phyloP scores from a whole-genome alignment of 2,113 vertebrate species.

The Circaetus cinerascens region DNA sequence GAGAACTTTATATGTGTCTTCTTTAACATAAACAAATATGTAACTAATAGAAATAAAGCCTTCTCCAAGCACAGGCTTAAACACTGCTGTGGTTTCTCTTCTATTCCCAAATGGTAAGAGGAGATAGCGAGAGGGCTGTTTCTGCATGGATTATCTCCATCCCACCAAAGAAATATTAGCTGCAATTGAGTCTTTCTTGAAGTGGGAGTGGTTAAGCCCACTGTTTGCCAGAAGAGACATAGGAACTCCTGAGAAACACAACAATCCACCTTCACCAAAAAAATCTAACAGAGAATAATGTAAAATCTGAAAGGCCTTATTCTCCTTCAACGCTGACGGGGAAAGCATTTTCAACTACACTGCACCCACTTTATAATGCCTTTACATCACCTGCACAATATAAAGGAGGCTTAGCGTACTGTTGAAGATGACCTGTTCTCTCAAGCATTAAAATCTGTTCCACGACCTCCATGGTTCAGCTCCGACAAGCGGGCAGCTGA shows the following conservation, averaged over 20 bases:
- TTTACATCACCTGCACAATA: neutral
- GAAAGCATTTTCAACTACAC: neutral
- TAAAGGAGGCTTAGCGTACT: neutral
- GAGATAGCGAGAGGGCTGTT: neutral
- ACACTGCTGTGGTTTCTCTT: neutral
- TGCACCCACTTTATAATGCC: neutral
- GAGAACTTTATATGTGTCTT: neutral
- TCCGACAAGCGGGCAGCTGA: neutral
- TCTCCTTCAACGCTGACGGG: neutral
- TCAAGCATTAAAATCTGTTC: neutral
- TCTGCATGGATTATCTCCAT: neutral
- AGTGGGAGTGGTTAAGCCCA: neutral
- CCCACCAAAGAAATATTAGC: neutral
- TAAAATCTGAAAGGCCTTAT: neutral
- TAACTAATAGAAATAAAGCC: neutral
- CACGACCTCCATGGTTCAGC: neutral
- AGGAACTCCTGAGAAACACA: neutral
- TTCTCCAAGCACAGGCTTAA: neutral
- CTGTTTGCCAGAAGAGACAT: neutral
- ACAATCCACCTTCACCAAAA: neutral
- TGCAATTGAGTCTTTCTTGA: neutral
- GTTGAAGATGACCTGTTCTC: neutral
- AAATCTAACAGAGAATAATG: neutral
- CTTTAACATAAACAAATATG: neutral
- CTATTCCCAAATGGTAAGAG: neutral